These are phyloP conservation scores for Acestrorhynchus altus DNA, from an alignment of 2,797 vertebrate species.

Conservation along the genomic window DNA sequence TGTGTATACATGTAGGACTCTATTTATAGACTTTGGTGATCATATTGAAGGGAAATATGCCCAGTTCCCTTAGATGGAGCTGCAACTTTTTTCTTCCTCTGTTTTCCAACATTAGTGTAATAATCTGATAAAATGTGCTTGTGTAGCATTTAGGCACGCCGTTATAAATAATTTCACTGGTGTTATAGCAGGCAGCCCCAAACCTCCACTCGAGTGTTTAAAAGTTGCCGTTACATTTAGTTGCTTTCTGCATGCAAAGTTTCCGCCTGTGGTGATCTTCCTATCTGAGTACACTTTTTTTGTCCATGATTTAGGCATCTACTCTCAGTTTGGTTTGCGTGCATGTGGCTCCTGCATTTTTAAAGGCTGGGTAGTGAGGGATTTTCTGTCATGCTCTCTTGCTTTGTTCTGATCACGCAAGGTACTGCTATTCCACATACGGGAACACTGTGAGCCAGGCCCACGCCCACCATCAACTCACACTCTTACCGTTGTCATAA, in stretches of 20 bases:
- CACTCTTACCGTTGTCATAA: not conserved
- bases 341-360: constrained; percentile 90
- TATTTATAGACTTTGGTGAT: too few relatives aligned
- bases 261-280: constrained; percentile 77
- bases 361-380: constrained; percentile 89
- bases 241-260: constrained; percentile 71
- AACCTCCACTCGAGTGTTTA: not conserved
- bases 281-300: constrained; percentile 71
- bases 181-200: not conserved
- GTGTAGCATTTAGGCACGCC: too few relatives aligned
- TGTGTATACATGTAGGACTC: too few relatives aligned
- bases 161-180: too few relatives aligned
- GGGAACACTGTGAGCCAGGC: constrained; percentile 65
- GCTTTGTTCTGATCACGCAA: constrained; percentile 88
- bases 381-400: constrained; percentile 86
- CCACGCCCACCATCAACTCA: constrained; percentile 26
- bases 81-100: too few relatives aligned
- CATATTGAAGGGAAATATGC: too few relatives aligned
- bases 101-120: not conserved
- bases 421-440: constrained; percentile 75
- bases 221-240: not conserved
- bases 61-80: too few relatives aligned
- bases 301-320: constrained; percentile 82
- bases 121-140: too few relatives aligned
- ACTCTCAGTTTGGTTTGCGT: constrained; percentile 84